These are phyloP conservation scores for Drosophila falleni DNA, from an alignment of 2,888 invertebrate species.

Conservation along the genomic window DNA sequence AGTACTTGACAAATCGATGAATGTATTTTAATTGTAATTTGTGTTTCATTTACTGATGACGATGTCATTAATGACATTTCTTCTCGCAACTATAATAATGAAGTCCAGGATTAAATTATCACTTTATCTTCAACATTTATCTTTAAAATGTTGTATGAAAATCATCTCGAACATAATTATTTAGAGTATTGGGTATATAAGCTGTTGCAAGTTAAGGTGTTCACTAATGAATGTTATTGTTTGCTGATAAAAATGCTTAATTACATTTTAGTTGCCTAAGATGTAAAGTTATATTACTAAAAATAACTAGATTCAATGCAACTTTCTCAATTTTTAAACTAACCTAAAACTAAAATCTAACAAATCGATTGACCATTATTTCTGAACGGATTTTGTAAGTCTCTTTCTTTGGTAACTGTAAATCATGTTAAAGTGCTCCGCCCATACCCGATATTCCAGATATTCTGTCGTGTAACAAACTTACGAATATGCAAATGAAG, in stretches of 20 bases:
- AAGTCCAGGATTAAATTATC: background rate
- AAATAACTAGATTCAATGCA: too few relatives aligned
- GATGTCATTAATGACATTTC: slow-evolving; percentile 24
- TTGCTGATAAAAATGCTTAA: too few relatives aligned
- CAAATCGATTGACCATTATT: slow-evolving; percentile 1
- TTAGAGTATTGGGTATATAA: background rate
- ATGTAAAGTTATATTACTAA: too few relatives aligned
- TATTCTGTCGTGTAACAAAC: slow-evolving; percentile 1
- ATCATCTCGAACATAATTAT: background rate
- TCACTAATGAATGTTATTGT: too few relatives aligned
- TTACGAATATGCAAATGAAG: slow-evolving; percentile 32
- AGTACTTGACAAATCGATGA: slow-evolving; percentile 38
- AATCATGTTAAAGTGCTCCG: slow-evolving; percentile 21
- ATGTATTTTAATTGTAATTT: slow-evolving; percentile 46
- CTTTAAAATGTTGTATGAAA: background rate
- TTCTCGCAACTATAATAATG: slow-evolving; percentile 18
- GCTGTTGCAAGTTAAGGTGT: too few relatives aligned
- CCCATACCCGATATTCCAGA: slow-evolving; percentile 1
- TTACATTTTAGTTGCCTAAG: too few relatives aligned
- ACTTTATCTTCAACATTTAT: too few relatives aligned
- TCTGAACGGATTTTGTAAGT: slow-evolving; percentile 1
- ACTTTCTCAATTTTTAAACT: too few relatives aligned
- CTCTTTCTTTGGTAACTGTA: slow-evolving; percentile 7
- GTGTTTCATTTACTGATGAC: slow-evolving; percentile 29
- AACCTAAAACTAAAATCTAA: too few relatives aligned